Conservation (phyloP, 1,140 invertebrate species). For the Caenorhabditis latens region DNA sequence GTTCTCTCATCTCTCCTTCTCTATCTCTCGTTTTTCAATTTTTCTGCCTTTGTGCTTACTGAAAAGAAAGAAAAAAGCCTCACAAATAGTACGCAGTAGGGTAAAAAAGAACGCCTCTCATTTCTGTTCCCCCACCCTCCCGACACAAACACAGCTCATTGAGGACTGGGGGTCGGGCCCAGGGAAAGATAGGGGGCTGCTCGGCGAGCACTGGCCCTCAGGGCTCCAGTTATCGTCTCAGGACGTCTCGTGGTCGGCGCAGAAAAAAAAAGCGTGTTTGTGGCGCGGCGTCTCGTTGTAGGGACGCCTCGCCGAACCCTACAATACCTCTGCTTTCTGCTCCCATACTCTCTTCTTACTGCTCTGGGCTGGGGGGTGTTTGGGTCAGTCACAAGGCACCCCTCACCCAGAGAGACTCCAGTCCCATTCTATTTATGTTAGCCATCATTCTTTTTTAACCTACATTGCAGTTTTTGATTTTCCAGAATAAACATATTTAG, state of each 20-base stretch:
- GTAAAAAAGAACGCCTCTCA: conserved; percentile 9
- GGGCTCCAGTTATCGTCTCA: conserved; percentile 53
- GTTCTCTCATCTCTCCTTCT: not conserved
- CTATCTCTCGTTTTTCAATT: not conserved
- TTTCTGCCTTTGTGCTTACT: not conserved
- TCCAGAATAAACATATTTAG: not conserved
- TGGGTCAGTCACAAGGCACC: conserved; percentile 50
- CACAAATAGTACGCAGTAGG: conserved; percentile 21
- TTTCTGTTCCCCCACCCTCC: not conserved
- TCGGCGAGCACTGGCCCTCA: conserved; percentile 33
- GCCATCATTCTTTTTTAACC: not conserved
- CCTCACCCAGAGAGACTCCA: conserved; percentile 38
- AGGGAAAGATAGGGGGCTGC: not conserved
- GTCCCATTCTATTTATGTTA: conserved; percentile 18
- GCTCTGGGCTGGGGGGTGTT: not conserved
- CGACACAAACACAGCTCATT: not conserved
- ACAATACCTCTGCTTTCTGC: conserved; percentile 56
- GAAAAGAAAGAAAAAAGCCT: not conserved
- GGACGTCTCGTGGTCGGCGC: conserved; percentile 24
- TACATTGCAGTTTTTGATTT: not conserved
- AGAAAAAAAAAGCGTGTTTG: conserved; percentile 39
- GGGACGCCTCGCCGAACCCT: conserved; percentile 17
- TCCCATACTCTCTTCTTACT: conserved; percentile 34
- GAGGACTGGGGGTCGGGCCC: conserved; percentile 38
- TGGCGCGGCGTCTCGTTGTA: conserved; percentile 48